Evolutionary conservation across 2,888 invertebrate genomes (phyloP), one percentile per base, ranked within the genome.

Genomic region (Drosophila mimetica): DNA sequence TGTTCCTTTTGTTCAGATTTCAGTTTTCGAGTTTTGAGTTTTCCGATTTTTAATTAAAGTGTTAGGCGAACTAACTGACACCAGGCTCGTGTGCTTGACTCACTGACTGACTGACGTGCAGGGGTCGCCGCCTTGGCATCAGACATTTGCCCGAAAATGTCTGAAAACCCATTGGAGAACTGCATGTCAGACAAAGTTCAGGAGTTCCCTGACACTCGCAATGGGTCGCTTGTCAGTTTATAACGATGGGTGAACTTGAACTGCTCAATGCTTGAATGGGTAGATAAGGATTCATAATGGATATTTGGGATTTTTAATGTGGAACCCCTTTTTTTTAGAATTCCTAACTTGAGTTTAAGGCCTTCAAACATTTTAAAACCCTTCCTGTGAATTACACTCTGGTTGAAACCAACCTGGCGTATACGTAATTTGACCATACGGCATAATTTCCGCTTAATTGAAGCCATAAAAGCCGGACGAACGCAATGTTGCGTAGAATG

Each of bases 1-100:
- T 47, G 42, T 5, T 25, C 51, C 30, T 63, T 65, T 46, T 67
- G 52, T n/a, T 28, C 70, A 65, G 55, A 79, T 73, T 79, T 85
- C 30, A 30, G 30, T 11, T 30, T 30, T 30, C 28, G n/a, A 28
- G 28, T 2, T 9, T 28, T 28, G 11, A 30, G 30, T 11, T 30
- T 30, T 30, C 11, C 3, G 58, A 79, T 74, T 82, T 85, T 72
- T 85, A 85, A 87, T 85, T 75, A 85, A 87, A 79, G 71, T 75
- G 74, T 75, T 77, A 51, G 54, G 36, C 55, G 46, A 52, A 61
- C 48, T 50, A 57, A 65, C 58, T 66, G 64, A 64, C 54, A 64
- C 42, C 18, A 36, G 64, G 42, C 63, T 37, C 63, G 65, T 51
- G 64, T 65, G 48, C 51, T 65, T 61, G 37, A 50, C 57, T 57